phyloP scores from a whole-genome alignment of 2,888 invertebrate genomes.

The Steinernema hermaphroditum region DNA sequence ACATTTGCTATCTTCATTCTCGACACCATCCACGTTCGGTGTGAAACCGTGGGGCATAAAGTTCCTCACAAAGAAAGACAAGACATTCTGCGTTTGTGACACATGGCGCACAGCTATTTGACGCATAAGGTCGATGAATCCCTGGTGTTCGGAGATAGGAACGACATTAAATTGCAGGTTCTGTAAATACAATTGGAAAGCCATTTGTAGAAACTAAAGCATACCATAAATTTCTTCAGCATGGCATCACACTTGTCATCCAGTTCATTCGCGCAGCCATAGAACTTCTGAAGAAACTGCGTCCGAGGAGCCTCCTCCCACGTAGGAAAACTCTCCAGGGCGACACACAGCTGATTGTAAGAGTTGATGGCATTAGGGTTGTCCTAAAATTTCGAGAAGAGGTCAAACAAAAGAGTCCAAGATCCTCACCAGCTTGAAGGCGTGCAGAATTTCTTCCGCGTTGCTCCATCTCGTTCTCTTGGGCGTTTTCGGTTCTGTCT shows the following conservation, averaged over 20 bases:
- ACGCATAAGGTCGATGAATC: constrained; percentile 37
- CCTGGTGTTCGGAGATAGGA: constrained; percentile 36
- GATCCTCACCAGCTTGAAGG: background rate
- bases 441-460: background rate
- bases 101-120: constrained; percentile 38
- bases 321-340: constrained; percentile 44
- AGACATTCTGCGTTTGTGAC: constrained; percentile 33
- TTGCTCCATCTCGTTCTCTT: background rate
- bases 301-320: constrained; percentile 47
- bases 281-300: constrained; percentile 51
- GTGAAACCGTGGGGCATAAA: constrained; percentile 33
- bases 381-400: constrained; percentile 39
- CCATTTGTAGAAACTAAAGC: too few species aligned
- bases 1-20: too few species aligned
- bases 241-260: constrained; percentile 45
- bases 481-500: background rate
- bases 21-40: background rate
- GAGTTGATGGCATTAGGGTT: constrained; percentile 41
- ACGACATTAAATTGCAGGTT: constrained; percentile 45
- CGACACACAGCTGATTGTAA: constrained; percentile 51
- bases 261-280: constrained; percentile 46
- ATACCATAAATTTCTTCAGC: constrained; percentile 49
- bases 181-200: constrained; percentile 33
- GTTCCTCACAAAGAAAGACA: constrained; percentile 34
- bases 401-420: background rate